Conservation (phyloP, 2,888 invertebrate species). For the Heliconius charithonia region DNA sequence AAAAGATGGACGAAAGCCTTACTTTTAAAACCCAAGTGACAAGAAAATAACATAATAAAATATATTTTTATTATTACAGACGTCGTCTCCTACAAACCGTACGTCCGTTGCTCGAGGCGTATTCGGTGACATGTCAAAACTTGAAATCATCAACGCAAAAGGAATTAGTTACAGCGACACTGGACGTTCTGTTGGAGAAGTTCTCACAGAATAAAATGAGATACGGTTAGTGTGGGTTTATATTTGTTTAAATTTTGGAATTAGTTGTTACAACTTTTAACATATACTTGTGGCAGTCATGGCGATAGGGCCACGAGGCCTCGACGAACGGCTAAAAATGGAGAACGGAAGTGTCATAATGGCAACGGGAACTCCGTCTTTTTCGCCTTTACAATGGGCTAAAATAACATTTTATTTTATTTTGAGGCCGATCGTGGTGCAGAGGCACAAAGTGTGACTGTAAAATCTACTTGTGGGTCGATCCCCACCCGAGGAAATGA, state of each 20-base stretch:
- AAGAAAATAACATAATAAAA: neutral
- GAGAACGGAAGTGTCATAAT: no score
- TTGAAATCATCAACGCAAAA: constrained; percentile 84
- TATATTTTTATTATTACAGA: constrained; percentile 58
- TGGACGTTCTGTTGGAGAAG: constrained; percentile 86
- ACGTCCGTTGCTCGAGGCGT: constrained; percentile 89
- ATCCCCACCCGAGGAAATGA: no score
- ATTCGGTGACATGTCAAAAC: constrained; percentile 83
- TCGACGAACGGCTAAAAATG: no score
- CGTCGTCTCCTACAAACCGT: constrained; percentile 84
- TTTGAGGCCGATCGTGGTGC: no score
- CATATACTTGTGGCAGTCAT: neutral
- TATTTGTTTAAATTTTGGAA: neutral
- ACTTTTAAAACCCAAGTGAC: neutral
- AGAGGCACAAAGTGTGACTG: no score
- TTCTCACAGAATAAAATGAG: constrained; percentile 83
- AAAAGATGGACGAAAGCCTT: no score
- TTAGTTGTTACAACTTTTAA: neutral
- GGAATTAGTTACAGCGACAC: constrained; percentile 86
- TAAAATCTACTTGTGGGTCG: no score
- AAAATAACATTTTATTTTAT: neutral
- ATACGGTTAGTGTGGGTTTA: constrained; percentile 82
- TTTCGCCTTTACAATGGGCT: no score
- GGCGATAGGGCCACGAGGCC: no score
- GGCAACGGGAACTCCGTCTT: no score